phyloP scores from a whole-genome alignment of 2,113 vertebrate genomes.

The Heptranchias perlo region DNA sequence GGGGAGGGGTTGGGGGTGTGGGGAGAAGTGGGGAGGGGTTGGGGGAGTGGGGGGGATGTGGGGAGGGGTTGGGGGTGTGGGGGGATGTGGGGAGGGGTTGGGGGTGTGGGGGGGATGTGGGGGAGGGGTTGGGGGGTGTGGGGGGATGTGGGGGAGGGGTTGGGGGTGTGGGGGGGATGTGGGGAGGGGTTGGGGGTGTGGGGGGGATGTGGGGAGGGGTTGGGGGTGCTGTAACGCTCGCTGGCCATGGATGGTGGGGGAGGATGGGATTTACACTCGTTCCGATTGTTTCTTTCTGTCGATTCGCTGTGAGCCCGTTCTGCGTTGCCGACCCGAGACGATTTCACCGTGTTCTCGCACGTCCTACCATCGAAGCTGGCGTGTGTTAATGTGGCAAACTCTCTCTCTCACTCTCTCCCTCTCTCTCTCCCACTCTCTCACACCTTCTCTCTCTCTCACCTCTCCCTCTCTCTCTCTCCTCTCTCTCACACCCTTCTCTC shows the following conservation, averaged over 20 bases:
- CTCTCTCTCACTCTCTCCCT: neutral
- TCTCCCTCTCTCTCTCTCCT: neutral
- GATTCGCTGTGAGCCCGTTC: neutral
- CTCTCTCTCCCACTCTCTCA: neutral
- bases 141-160: accelerated
- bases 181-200: too few species aligned
- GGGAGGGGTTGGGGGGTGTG: neutral
- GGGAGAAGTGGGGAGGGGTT: accelerated
- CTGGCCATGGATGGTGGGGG: neutral
- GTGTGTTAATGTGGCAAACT: too few species aligned
- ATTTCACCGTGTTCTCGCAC: neutral
- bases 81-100: neutral
- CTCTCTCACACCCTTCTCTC: too few species aligned
- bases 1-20: neutral
- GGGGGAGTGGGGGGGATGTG: neutral
- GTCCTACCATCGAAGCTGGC: neutral
- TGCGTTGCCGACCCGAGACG: too few species aligned
- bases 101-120: conserved; percentile 8
- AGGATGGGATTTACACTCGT: neutral
- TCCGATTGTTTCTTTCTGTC: neutral
- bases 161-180: neutral
- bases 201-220: neutral
- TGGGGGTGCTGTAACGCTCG: neutral
- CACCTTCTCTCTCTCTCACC: neutral
- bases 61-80: neutral